Evolutionary conservation across 53 echinoderm and acorn worm species (phyloP), one percentile per base, ranked within the genome.

Genomic region (Patiria pectinifera): DNA sequence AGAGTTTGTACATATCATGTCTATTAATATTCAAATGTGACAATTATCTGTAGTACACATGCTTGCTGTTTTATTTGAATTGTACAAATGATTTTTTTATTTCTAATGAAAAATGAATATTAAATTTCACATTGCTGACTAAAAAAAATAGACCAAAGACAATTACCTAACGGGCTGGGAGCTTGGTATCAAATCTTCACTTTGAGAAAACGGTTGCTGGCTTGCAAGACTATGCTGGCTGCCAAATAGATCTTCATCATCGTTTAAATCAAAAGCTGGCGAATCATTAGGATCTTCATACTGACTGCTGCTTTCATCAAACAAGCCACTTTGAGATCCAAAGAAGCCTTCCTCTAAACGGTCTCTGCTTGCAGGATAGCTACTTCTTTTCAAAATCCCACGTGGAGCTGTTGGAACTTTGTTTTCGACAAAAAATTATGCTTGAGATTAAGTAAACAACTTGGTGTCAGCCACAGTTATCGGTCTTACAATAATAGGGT

Each of bases 121-220:
- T 53, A 5, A 80, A 80, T 26, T 80, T 5, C 12, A 13, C 48
- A 14, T 80, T 80, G 4, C 8, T 48, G 21, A 19, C 24, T 22
- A 83, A 59, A 22, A 89, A 61, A 13, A 35, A 35, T 35, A 35
- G 74, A 74, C 4, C 14, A 4, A 75, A 13, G 0, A 25, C 21
- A 47, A 11, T 69, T 80, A 85, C 92, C 85, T 84, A 45, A 85
- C 14, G n/a, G 86, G 85, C 79, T 92, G 85, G 59, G 92, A 92
- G 23, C 85, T 91, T 75, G 91, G 91, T 83, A 91, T 77, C 45
- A 61, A 61, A 85, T 92, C 92, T 45, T 85, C 79, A 21, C 16
- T 63, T 78, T 85, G 85, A 44, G 86, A 77, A 14, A 85, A 66
- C 23, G 24, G 22, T 23, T 85, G 85, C 23, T 84, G 83, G 26